Percentiles rank a stretch among this genome's conserved stretches.
Conservation (phyloP, 2,797 vertebrate genomes). For the Falco concolor region DNA sequence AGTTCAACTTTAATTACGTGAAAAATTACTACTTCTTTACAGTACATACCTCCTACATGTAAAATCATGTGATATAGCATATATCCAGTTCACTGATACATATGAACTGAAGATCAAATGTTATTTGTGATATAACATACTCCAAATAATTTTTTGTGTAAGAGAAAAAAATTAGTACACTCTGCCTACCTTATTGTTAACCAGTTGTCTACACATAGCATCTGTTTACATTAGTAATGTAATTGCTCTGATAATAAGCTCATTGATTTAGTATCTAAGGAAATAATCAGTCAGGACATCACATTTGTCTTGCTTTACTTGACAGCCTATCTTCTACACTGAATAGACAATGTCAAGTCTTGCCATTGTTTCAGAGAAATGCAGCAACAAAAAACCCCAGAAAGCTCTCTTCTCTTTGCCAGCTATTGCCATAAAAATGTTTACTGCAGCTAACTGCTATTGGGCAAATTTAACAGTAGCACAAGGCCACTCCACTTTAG, state of each 20-base stretch:
- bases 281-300: conserved; percentile 87
- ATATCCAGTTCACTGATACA: background rate
- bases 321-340: conserved; percentile 81
- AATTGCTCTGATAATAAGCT: conserved; percentile 92
- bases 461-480: background rate
- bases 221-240: conserved; percentile 92
- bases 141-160: background rate
- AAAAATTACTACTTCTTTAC: background rate
- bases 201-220: conserved; percentile 82
- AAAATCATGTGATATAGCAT: background rate
- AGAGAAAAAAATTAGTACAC: background rate
- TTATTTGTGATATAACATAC: background rate
- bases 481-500: background rate
- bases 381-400: conserved; percentile 49
- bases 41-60: background rate
- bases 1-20: background rate
- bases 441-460: background rate
- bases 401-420: background rate
- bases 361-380: conserved; percentile 79
- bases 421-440: conserved; percentile 1
- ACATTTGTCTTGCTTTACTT: conserved; percentile 93
- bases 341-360: conserved; percentile 81
- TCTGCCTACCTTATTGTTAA: conserved; percentile 69
- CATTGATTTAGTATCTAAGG: conserved; percentile 91
- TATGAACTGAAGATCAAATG: background rate